Conservation (phyloP, 2,797 vertebrate species). For the Malurus leucopterus region DNA sequence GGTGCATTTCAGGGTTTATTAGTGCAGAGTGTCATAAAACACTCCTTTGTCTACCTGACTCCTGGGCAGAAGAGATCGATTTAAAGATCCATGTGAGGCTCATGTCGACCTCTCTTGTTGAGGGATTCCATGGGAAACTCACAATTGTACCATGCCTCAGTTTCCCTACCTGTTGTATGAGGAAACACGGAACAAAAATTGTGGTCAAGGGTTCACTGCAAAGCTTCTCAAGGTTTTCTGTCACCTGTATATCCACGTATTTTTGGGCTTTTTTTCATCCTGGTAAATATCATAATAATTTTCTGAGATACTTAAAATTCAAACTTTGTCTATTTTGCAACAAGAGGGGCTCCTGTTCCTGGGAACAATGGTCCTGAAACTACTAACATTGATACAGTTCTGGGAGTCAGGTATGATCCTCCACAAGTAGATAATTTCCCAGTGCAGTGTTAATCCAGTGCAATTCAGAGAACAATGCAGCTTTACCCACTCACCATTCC, state of each 20-base stretch:
- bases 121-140: neutral
- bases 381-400: neutral
- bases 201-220: neutral
- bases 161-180: neutral
- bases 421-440: neutral
- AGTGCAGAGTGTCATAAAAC: neutral
- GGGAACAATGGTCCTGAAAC: neutral
- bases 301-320: neutral
- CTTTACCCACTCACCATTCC: neutral
- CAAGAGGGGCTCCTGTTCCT: neutral
- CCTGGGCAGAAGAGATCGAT: neutral
- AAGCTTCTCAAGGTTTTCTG: neutral
- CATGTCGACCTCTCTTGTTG: neutral
- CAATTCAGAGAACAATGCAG: neutral
- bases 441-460: neutral
- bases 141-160: neutral
- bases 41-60: neutral
- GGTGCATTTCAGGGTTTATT: neutral
- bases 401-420: neutral
- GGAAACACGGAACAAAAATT: neutral
- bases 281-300: neutral
- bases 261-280: neutral
- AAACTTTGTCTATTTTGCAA: neutral
- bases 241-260: neutral
- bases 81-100: accelerated